Conservation (phyloP, 1,140 invertebrate species). For the Ctenoplectra terminalis region DNA sequence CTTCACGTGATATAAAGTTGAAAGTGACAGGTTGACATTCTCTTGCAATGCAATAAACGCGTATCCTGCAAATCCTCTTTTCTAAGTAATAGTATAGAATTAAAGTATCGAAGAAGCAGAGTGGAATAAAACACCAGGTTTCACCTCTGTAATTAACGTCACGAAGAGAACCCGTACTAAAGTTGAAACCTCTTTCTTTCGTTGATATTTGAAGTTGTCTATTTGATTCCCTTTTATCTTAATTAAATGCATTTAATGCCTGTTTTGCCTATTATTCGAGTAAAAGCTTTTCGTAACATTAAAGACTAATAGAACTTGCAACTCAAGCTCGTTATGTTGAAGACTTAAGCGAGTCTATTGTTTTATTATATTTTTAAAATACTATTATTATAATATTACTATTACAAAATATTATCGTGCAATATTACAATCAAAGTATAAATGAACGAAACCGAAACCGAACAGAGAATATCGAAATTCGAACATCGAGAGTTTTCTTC, state of each 20-base stretch:
- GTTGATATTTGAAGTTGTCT: neutral
- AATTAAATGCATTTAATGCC: slow-evolving; percentile 1
- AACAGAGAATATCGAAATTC: too few relatives aligned
- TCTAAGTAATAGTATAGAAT: neutral
- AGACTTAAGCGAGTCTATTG: neutral
- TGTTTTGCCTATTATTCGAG: neutral
- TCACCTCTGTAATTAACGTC: neutral
- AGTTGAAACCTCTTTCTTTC: slow-evolving; percentile 1
- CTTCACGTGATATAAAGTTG: neutral
- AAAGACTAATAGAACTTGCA: neutral
- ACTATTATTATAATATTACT: too few relatives aligned
- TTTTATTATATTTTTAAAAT: neutral
- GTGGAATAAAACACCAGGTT: neutral
- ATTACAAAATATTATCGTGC: too few relatives aligned
- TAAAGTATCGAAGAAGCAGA: neutral
- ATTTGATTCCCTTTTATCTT: slow-evolving; percentile 1
- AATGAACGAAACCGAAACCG: too few relatives aligned
- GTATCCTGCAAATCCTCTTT: neutral
- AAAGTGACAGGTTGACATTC: neutral
- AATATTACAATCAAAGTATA: too few relatives aligned
- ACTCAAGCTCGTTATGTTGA: neutral
- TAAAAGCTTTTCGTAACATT: neutral
- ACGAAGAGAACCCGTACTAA: neutral
- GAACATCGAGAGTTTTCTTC: too few relatives aligned
- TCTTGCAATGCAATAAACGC: neutral